Conservation (phyloP, 2,888 invertebrate species). For the Tineola bisselliella region DNA sequence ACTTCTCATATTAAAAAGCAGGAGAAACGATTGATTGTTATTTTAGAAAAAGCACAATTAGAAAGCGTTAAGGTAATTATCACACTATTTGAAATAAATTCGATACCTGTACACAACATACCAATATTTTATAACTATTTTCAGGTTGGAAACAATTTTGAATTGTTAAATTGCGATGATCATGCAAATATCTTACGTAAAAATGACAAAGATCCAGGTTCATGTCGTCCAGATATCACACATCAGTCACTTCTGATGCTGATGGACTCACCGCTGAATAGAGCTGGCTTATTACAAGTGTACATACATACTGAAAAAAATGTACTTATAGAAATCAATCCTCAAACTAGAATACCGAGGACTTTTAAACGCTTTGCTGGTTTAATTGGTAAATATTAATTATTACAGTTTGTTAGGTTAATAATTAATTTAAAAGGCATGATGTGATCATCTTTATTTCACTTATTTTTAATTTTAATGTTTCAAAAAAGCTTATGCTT, state of each 20-base stretch:
- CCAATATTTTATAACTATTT: not conserved
- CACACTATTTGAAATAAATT: slow-evolving; percentile 11
- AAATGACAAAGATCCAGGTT: slow-evolving; percentile 85
- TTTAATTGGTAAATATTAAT: slow-evolving; percentile 87
- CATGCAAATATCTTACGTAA: slow-evolving; percentile 86
- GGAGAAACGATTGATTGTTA: slow-evolving; percentile 90
- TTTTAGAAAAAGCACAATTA: slow-evolving; percentile 93
- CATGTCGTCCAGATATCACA: slow-evolving; percentile 95
- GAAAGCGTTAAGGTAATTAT: slow-evolving; percentile 92
- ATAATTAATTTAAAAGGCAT: too few relatives aligned
- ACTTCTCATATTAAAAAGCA: slow-evolving; percentile 82
- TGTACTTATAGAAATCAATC: slow-evolving; percentile 94
- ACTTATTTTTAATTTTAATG: too few relatives aligned
- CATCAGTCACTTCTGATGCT: slow-evolving; percentile 98
- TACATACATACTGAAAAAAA: slow-evolving; percentile 92
- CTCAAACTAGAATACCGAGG: slow-evolving; percentile 95
- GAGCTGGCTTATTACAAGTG: slow-evolving; percentile 95
- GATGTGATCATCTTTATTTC: too few relatives aligned
- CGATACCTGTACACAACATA: not conserved
- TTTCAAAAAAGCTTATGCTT: too few relatives aligned
- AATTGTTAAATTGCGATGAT: slow-evolving; percentile 93
- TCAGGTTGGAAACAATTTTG: slow-evolving; percentile 89
- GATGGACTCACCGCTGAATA: slow-evolving; percentile 95
- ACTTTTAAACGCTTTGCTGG: slow-evolving; percentile 98
- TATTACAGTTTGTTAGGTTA: too few relatives aligned